Evolutionary conservation across 1,140 invertebrate species (phyloP), one percentile per base, ranked within the genome.

Genomic region (Apis cerana): DNA sequence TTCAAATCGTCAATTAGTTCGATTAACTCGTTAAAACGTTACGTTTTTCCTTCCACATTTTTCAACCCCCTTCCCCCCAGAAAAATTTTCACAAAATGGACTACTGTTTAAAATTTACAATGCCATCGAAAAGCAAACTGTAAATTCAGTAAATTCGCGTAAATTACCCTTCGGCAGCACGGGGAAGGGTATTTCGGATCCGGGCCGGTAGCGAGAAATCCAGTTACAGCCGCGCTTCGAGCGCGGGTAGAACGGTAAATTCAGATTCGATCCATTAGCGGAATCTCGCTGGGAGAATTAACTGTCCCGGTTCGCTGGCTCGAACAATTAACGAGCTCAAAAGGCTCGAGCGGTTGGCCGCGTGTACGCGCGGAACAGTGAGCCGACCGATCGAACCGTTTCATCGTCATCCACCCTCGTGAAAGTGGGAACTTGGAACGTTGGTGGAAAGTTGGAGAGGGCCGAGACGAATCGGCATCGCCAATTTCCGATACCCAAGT

Each of bases 241-340:
- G 72, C 43, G 21, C 59, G 50, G 21, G 48, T 56, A 54, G 64
- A 68, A 56, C 50, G 48, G 58, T 71, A 52, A 80, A 72, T 43
- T 80, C 65, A 33, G 48, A 21, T 74, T 80, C 78, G 54, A 80
- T 72, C 78, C 78, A 80, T 80, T 72, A 62, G 68, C 13, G 62
- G 58, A 23, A 80, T 70, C 23, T 59, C 50, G 9, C 77, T 48
- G 65, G 54, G n/a, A 27, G 48, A 71, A 79, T 79, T 79, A 79
- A 79, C 77, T 52, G 77, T 79, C 58, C 68, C 48, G 48, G 19
- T 52, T 62, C 58, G 58, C 27, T 43, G 78, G 23, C 33, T 59
- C 76, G 65, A 69, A 52, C 69, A 48, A 80, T 64, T 74, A 72
- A 74, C 68, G 68, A 62, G 58, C 48, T 58, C 23, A 43, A 59